These are phyloP conservation scores for Polyommatus iphigenia DNA, from an alignment of 2,888 invertebrate genomes.

Conservation along the genomic window DNA sequence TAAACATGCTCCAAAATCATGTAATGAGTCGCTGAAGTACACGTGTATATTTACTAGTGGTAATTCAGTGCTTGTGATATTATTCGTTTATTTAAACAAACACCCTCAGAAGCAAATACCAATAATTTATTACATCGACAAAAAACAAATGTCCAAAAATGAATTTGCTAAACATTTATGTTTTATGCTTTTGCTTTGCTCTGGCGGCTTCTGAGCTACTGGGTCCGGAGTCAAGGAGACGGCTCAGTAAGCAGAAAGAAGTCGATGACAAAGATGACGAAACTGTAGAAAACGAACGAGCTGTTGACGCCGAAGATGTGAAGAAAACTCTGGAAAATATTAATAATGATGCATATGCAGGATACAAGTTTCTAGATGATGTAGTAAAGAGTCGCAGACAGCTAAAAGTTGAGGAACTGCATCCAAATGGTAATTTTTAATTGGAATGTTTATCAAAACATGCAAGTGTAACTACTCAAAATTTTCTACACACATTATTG, in stretches of 20 bases:
- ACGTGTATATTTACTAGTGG: slow-evolving; percentile 48
- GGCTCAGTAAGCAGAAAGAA: slow-evolving; percentile 54
- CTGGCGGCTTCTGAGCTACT: slow-evolving; percentile 59
- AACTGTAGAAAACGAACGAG: slow-evolving; percentile 40
- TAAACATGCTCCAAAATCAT: slow-evolving; percentile 39
- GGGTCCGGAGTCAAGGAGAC: slow-evolving; percentile 59
- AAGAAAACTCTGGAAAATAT: slow-evolving; percentile 60
- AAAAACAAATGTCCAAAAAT: slow-evolving; percentile 50
- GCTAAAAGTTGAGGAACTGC: slow-evolving; percentile 50
- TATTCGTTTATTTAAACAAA: slow-evolving; percentile 34
- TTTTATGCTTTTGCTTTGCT: slow-evolving; percentile 57
- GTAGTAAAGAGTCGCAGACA: slow-evolving; percentile 52
- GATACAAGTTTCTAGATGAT: slow-evolving; percentile 63
- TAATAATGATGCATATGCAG: slow-evolving; percentile 57
- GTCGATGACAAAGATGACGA: slow-evolving; percentile 49
- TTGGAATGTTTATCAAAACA: not conserved
- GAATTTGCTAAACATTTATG: slow-evolving; percentile 53
- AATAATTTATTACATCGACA: slow-evolving; percentile 25
- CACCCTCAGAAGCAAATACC: not conserved
- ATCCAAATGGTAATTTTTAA: slow-evolving; percentile 42
- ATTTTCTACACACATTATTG: not conserved
- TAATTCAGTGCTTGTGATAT: slow-evolving; percentile 33
- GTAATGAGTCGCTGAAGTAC: slow-evolving; percentile 40
- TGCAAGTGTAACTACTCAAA: too few species aligned
- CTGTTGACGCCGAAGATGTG: slow-evolving; percentile 53